phyloP scores from a whole-genome alignment of 2,888 invertebrate species.

The Coenonympha arcania region DNA sequence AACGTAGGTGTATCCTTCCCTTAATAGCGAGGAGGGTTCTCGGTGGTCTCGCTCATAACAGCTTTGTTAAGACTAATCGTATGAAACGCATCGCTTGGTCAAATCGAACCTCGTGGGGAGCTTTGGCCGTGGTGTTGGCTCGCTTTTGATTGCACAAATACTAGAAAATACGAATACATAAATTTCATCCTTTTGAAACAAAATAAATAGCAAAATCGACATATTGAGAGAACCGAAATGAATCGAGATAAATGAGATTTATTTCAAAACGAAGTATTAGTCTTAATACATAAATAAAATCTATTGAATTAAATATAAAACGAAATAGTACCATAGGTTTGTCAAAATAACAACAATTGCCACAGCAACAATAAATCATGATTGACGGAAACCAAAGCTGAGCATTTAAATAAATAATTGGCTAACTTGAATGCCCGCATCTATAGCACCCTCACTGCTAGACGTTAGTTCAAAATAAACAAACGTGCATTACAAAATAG shows the following conservation, averaged over 20 bases:
- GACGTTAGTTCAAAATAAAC: not conserved
- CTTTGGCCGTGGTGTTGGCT: not conserved
- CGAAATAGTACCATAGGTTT: too few relatives aligned
- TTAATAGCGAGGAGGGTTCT: not conserved
- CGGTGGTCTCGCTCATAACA: not conserved
- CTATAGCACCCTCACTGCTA: constrained; percentile 16
- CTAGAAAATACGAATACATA: not conserved
- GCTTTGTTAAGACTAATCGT: constrained; percentile 18
- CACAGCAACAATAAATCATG: not conserved
- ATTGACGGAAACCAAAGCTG: not conserved
- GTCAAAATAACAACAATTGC: too few relatives aligned
- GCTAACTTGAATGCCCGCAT: constrained; percentile 40
- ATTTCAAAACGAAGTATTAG: too few relatives aligned
- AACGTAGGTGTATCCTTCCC: not conserved
- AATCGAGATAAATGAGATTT: too few relatives aligned
- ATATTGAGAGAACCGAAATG: too few relatives aligned
- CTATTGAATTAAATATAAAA: too few relatives aligned
- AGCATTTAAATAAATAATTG: not conserved
- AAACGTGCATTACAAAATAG: constrained; percentile 9
- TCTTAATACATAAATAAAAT: too few relatives aligned
- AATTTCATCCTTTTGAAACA: not conserved
- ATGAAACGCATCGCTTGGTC: constrained; percentile 14
- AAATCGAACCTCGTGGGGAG: constrained; percentile 8
- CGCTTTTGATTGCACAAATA: not conserved
- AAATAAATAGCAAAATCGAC: too few relatives aligned